Percentiles rank a stretch among this genome's conserved stretches.
Evolutionary conservation across 2,888 invertebrate genomes (phyloP).

Genomic region (Hypolimnas misippus): DNA sequence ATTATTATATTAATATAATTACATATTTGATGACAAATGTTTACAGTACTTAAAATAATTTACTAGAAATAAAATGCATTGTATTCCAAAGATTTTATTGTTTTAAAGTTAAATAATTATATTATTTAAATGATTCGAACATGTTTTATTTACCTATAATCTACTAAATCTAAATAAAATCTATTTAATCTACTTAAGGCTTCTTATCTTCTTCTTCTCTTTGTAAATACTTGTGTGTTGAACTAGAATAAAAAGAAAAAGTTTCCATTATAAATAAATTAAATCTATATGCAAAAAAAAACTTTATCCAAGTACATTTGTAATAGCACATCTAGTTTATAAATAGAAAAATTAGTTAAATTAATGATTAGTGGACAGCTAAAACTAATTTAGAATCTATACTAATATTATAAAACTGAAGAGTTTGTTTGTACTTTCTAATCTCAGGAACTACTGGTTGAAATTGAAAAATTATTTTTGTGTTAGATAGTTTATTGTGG

Average conservation of each 20-base stretch:
- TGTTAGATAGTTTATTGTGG: no score
- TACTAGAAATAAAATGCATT: slow-evolving; percentile 60
- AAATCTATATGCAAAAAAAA: no score
- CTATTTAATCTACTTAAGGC: slow-evolving; percentile 71
- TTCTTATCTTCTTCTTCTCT: slow-evolving; percentile 91
- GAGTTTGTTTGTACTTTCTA: no score
- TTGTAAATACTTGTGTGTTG: slow-evolving; percentile 79
- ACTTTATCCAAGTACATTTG: no score
- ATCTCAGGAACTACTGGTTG: no score
- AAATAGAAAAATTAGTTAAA: no score
- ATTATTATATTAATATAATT: slow-evolving; percentile 52
- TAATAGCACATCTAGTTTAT: no score
- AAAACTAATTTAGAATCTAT: no score
- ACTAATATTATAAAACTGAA: no score
- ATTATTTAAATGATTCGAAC: slow-evolving; percentile 54
- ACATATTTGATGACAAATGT: slow-evolving; percentile 26
- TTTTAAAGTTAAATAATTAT: slow-evolving; percentile 73
- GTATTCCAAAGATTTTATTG: slow-evolving; percentile 76
- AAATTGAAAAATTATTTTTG: no score
- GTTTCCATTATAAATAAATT: no score
- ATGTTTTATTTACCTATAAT: slow-evolving; percentile 55
- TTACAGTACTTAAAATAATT: slow-evolving; percentile 49
- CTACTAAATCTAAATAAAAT: slow-evolving; percentile 37
- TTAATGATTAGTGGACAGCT: no score
- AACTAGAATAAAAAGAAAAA: slow-evolving; percentile 85